Percentiles rank a stretch among this genome's conserved stretches.
These are phyloP conservation scores for Alsophila aescularia DNA, from an alignment of 2,888 invertebrate genomes.

Conservation along the genomic window DNA sequence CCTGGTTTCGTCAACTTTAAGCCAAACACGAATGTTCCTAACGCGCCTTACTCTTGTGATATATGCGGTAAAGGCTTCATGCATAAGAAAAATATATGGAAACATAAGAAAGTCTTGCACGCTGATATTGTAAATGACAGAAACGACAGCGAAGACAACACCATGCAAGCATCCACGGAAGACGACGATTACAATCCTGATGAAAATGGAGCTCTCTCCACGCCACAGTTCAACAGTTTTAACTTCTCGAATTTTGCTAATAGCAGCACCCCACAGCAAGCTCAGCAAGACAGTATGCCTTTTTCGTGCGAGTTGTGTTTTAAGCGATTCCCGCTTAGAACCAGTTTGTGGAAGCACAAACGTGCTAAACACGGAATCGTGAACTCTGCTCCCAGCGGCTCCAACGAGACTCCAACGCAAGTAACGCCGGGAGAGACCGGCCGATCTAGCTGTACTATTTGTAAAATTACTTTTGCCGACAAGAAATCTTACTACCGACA, in stretches of 20 bases:
- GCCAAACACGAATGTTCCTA: constrained; percentile 71
- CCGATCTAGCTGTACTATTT: constrained; percentile 84
- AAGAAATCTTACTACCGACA: constrained; percentile 86
- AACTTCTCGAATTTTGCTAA: constrained; percentile 69
- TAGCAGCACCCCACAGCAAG: constrained; percentile 45
- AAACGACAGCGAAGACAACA: constrained; percentile 79
- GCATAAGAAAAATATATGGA: constrained; percentile 84
- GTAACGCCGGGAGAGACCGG: constrained; percentile 52
- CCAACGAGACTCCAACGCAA: constrained; percentile 47
- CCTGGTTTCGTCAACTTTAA: constrained; percentile 67
- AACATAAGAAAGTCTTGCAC: constrained; percentile 81
- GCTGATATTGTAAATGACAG: constrained; percentile 75
- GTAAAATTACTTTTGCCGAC: constrained; percentile 85
- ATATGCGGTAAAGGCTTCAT: constrained; percentile 86
- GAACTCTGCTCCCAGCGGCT: constrained; percentile 55
- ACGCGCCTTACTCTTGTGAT: constrained; percentile 85
- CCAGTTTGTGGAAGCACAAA: constrained; percentile 81
- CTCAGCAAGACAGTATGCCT: constrained; percentile 57
- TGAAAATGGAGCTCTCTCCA: constrained; percentile 75
- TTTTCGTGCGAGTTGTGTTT: constrained; percentile 77
- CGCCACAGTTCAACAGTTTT: constrained; percentile 81
- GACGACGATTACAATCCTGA: constrained; percentile 77
- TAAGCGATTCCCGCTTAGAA: constrained; percentile 75
- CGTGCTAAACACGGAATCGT: constrained; percentile 79
- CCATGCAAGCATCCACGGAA: constrained; percentile 80